These are phyloP conservation scores for Mactromeris polynyma DNA, from an alignment of 2,888 invertebrate genomes.

Conservation along the genomic window DNA sequence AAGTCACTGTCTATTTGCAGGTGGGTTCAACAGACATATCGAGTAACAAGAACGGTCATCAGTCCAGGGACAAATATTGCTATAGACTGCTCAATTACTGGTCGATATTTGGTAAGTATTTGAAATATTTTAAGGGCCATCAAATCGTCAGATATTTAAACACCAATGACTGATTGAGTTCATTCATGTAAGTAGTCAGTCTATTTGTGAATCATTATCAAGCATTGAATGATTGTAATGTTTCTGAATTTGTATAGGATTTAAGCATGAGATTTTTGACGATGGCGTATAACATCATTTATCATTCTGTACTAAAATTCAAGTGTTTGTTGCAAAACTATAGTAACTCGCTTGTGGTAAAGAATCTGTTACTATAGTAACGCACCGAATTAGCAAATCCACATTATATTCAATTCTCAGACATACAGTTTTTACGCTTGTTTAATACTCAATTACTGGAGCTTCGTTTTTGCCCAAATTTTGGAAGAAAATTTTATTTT, in stretches of 20 bases:
- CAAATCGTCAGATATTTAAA: not conserved
- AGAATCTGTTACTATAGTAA: no score
- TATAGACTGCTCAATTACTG: not conserved
- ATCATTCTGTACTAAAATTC: not conserved
- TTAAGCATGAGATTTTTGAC: not conserved
- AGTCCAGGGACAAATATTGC: constrained; percentile 22
- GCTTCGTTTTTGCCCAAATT: no score
- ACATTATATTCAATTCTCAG: no score
- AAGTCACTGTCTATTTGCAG: constrained; percentile 39
- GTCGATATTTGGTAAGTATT: not conserved
- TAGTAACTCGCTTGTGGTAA: no score
- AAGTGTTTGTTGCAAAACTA: no score
- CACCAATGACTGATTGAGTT: not conserved
- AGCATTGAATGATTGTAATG: not conserved
- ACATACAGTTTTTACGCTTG: no score
- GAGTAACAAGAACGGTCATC: constrained; percentile 20
- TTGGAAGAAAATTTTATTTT: no score
- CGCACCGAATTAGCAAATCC: no score
- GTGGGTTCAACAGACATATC: constrained; percentile 21
- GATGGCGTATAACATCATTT: not conserved
- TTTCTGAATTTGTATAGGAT: not conserved
- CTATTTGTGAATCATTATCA: not conserved
- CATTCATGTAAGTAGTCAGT: not conserved
- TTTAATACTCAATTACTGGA: no score
- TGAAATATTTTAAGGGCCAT: not conserved